Conservation (phyloP, 2,888 invertebrate species). For the Caradrina clavipalpis region DNA sequence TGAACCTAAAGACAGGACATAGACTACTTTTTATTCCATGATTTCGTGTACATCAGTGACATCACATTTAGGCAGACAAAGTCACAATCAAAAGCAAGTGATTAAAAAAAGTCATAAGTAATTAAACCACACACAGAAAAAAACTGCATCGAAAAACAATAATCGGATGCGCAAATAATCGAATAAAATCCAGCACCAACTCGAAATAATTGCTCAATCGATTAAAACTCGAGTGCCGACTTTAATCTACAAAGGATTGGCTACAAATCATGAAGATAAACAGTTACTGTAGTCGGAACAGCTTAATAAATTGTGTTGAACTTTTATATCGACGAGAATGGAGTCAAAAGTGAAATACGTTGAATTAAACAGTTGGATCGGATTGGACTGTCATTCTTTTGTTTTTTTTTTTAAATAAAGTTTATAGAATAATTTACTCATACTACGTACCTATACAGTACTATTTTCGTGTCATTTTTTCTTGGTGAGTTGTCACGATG, state of each 20-base stretch:
- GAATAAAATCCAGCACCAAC: slow-evolving; percentile 37
- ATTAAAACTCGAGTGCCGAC: slow-evolving; percentile 52
- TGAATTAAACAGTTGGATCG: slow-evolving; percentile 3
- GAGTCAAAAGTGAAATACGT: slow-evolving; percentile 40
- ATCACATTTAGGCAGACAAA: too few relatives aligned
- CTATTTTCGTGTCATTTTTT: too few relatives aligned
- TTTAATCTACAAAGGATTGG: slow-evolving; percentile 61
- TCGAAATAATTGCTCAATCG: slow-evolving; percentile 57
- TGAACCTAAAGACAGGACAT: too few relatives aligned
- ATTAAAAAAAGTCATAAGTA: neutral
- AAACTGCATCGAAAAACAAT: slow-evolving; percentile 19
- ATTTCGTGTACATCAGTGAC: too few relatives aligned
- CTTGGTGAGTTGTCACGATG: too few relatives aligned
- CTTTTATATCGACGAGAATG: slow-evolving; percentile 54
- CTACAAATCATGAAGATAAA: slow-evolving; percentile 66
- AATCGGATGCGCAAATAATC: slow-evolving; percentile 37
- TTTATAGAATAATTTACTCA: neutral
- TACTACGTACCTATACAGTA: too few relatives aligned
- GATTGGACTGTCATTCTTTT: slow-evolving; percentile 21
- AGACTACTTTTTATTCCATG: too few relatives aligned
- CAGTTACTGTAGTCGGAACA: slow-evolving; percentile 38
- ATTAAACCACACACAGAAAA: neutral
- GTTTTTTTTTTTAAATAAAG: slow-evolving; percentile 15
- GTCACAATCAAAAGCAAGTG: too few relatives aligned
- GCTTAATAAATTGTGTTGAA: slow-evolving; percentile 60